Percentiles rank a stretch among this genome's conserved stretches.
phyloP scores from a whole-genome alignment of 2,797 vertebrate genomes.

The Anolis apletophallus region DNA sequence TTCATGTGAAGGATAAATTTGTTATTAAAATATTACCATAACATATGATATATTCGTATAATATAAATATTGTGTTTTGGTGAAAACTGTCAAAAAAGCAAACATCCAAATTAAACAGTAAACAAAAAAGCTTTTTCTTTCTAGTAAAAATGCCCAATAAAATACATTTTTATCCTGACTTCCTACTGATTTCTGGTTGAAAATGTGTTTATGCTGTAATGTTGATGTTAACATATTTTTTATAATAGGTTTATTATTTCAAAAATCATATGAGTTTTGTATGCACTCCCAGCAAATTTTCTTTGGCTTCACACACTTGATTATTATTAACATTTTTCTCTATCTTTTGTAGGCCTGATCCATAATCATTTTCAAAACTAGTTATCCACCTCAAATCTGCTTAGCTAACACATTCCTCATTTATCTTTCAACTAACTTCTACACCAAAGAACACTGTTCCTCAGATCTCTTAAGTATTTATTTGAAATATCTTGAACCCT shows the following conservation, averaged over 20 bases:
- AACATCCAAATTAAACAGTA: not conserved
- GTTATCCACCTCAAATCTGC: not conserved
- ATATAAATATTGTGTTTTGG: not conserved
- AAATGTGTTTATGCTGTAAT: not conserved
- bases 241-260: too few species aligned
- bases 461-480: not conserved
- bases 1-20: too few species aligned
- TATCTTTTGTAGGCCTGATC: not conserved
- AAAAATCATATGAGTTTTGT: not conserved
- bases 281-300: not conserved
- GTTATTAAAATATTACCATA: not conserved
- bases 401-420: not conserved
- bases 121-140: not conserved
- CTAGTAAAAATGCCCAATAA: not conserved
- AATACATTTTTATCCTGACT: not conserved
- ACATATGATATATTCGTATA: not conserved
- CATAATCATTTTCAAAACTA: slow-evolving; percentile 28
- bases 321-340: not conserved
- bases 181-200: not conserved
- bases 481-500: slow-evolving; percentile 2
- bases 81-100: too few species aligned
- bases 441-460: not conserved
- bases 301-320: slow-evolving; percentile 7
- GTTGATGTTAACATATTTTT: not conserved
- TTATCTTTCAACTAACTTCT: not conserved